These are phyloP conservation scores for Diplolepis rosae DNA, from an alignment of 2,888 invertebrate genomes.

Conservation along the genomic window DNA sequence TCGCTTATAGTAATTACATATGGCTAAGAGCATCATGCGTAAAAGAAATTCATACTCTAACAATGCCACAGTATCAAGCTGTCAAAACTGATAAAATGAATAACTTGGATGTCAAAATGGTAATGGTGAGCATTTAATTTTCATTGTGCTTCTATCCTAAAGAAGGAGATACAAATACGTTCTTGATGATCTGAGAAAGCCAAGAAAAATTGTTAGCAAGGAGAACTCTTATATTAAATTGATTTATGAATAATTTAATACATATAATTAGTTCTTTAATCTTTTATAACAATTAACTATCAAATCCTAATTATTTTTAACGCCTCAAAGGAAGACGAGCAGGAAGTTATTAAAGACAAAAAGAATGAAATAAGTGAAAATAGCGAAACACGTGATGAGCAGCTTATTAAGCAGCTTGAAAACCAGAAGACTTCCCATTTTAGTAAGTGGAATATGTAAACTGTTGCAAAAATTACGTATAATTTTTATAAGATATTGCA, in stretches of 20 bases:
- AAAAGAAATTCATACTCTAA: conserved; percentile 1
- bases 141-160: too few species aligned
- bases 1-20: neutral
- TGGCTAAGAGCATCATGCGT: neutral
- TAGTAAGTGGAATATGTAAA: neutral
- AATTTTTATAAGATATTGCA: neutral
- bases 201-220: neutral
- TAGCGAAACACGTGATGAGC: neutral
- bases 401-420: too few species aligned
- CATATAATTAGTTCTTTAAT: too few species aligned
- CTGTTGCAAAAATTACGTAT: neutral
- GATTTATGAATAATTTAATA: too few species aligned
- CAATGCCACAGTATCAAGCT: neutral
- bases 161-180: too few species aligned
- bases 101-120: neutral
- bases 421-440: neutral
- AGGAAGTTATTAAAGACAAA: neutral
- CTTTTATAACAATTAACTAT: too few species aligned
- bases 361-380: neutral
- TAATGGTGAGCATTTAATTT: neutral
- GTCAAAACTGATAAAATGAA: neutral
- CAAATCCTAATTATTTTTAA: neutral
- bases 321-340: neutral
- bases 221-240: too few species aligned
- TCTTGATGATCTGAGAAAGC: neutral